Percentiles rank a stretch among this genome's conserved stretches.
Conservation (phyloP, 2,113 vertebrate genomes). For the Choloepus hoffmanni region DNA sequence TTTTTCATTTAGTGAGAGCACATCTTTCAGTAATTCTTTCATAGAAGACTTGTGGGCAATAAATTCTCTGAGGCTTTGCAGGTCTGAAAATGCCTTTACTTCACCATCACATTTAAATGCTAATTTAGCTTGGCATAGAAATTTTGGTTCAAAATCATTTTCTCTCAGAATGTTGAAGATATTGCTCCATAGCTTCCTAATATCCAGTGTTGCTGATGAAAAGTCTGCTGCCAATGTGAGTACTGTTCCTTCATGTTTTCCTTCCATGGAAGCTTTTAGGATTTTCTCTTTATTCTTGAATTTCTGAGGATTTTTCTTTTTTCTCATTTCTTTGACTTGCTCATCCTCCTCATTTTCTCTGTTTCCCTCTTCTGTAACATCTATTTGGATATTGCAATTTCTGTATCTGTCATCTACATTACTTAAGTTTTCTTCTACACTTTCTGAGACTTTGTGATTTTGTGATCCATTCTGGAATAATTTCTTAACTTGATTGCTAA, state of each 20-base stretch:
- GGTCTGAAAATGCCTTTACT: slow-evolving; percentile 54
- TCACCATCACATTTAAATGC: slow-evolving; percentile 56
- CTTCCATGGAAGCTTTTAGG: not conserved
- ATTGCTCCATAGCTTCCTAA: slow-evolving; percentile 22
- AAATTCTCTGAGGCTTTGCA: slow-evolving; percentile 56
- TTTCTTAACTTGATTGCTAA: not conserved
- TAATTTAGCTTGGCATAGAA: slow-evolving; percentile 32
- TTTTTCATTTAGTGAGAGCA: not conserved
- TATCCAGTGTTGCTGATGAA: no score
- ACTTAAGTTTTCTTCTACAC: not conserved
- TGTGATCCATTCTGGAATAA: not conserved
- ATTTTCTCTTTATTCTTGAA: not conserved
- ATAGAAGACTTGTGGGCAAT: not conserved
- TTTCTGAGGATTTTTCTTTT: not conserved
- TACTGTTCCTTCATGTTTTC: not conserved
- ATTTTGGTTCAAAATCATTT: slow-evolving; percentile 34
- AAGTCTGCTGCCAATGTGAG: not conserved
- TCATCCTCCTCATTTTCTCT: not conserved
- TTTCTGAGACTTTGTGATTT: not conserved
- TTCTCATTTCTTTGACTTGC: not conserved
- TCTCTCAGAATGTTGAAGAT: slow-evolving; percentile 62
- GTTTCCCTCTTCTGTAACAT: not conserved
- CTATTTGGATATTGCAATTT: not conserved
- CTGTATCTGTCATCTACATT: rapidly evolving
- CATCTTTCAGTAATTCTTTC: slow-evolving; percentile 52